Conservation (phyloP, 1,140 invertebrate species). For the Gonatopus flavifemur region DNA sequence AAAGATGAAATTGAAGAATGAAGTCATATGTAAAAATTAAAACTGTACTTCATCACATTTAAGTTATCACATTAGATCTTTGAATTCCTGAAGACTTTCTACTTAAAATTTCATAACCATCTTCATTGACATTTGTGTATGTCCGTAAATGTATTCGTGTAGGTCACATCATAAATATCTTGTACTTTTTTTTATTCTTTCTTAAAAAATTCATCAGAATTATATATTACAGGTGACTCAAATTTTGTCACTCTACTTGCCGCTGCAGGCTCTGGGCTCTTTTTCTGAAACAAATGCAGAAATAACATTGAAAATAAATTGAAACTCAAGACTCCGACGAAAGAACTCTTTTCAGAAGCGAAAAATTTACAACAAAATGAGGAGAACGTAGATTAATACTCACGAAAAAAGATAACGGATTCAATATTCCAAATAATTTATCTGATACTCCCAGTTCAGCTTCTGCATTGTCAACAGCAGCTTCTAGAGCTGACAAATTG, state of each 20-base stretch:
- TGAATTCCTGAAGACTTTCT: too few species aligned
- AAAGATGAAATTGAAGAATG: too few species aligned
- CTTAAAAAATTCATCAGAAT: constrained; percentile 32
- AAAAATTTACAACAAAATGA: not conserved
- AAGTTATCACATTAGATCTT: too few species aligned
- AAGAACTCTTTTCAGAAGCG: not conserved
- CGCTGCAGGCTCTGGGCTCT: constrained; percentile 24
- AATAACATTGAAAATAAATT: too few species aligned
- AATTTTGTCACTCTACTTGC: constrained; percentile 12
- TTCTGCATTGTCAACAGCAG: constrained; percentile 39
- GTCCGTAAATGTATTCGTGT: too few species aligned
- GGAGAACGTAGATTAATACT: constrained; percentile 11
- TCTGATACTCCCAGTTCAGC: constrained; percentile 40
- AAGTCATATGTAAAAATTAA: too few species aligned
- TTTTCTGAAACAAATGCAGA: constrained; percentile 29
- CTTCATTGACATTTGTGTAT: too few species aligned
- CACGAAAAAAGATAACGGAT: constrained; percentile 38
- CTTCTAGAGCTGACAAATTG: constrained; percentile 34
- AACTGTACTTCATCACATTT: too few species aligned
- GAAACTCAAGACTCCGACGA: too few species aligned
- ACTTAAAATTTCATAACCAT: too few species aligned
- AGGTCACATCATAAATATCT: too few species aligned
- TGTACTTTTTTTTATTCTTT: constrained; percentile 22
- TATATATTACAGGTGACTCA: constrained; percentile 32
- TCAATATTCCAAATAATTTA: constrained; percentile 38